Evolutionary conservation across 2,888 invertebrate species (phyloP), one percentile per base, ranked within the genome.

Genomic region (Campopleginae sp.): DNA sequence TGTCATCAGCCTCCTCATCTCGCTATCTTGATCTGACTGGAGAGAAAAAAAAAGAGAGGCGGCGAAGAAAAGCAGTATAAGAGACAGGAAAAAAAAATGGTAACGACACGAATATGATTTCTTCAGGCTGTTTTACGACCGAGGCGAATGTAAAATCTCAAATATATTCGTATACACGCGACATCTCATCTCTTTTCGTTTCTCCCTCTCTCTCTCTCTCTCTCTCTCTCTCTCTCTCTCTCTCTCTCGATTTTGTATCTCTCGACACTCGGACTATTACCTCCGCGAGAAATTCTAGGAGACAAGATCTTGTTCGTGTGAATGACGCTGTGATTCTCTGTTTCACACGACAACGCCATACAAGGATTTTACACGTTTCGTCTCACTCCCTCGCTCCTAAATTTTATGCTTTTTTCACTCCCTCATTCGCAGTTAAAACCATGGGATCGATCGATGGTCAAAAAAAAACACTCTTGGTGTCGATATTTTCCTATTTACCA

Each of bases 61-160:
- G 63, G 48, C 66, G 31, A 33, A 76, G 63, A 76, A 79, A 58
- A 82, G 54, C 31, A 48, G 46, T 70, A 81, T 19, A 80, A 48
- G 65, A 70, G 42, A 61, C 19, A 63, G 42, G 27, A 66, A 75
- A 74, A 78, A 78, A 81, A 79, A 84, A 85, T 75, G 79, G 82
- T 85, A 86, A 78, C 81, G 81, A 81, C 85, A 79, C 48, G 75
- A 83, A 85, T 86, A 84, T 84, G 82, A 82, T 87, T 84, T 86
- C 85, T 80, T 84, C 74, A 42, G 58, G 76, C 72, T 74, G 84
- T 76, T 87, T 87, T 87, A 87, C 86, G 85, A 86, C 70, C 68
- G 77, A 76, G 66, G 54, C 77, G 80, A 71, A 86, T 78, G 86
- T 87, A 87, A 87, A 87, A 82, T 84, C 72, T 79, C 63, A 42